A percentile compares a stretch with the other conserved stretches of the same genome.
These are phyloP conservation scores for Esox masquinongy DNA, from an alignment of 2,797 vertebrate species.

Conservation along the genomic window DNA sequence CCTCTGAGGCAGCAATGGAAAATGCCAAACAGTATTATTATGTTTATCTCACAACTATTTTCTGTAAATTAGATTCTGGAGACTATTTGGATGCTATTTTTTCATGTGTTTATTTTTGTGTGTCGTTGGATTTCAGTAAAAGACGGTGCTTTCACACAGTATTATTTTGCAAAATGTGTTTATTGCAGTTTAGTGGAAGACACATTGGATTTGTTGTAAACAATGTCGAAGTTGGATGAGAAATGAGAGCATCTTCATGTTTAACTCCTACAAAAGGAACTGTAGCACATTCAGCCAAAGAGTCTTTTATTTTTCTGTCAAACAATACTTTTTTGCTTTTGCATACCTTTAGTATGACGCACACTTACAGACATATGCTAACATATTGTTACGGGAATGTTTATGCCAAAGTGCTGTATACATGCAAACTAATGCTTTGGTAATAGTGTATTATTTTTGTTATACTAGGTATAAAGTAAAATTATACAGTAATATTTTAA, in stretches of 20 bases:
- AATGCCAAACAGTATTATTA: constrained; percentile 62
- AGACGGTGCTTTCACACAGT: neutral
- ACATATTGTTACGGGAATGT: constrained; percentile 10
- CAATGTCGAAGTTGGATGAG: neutral
- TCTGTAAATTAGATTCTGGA: constrained; percentile 8
- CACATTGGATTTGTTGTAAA: neutral
- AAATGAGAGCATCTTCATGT: neutral
- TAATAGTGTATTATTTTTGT: constrained; percentile 4
- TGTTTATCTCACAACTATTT: neutral
- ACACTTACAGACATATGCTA: constrained; percentile 7
- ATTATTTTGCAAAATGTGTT: neutral
- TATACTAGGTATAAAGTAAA: neutral
- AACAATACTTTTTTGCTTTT: neutral
- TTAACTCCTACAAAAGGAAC: neutral
- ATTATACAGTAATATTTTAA: neutral
- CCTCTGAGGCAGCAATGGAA: constrained; percentile 53
- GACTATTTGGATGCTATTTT: neutral
- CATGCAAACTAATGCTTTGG: neutral
- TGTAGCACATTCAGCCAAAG: constrained; percentile 8
- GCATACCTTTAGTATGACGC: neutral
- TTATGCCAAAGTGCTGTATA: neutral
- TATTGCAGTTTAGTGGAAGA: neutral
- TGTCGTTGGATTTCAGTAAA: neutral
- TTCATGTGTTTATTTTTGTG: constrained; percentile 20
- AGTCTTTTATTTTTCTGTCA: neutral